Evolutionary conservation across 2,888 invertebrate genomes (phyloP).

Genomic region (Helleia helle): DNA sequence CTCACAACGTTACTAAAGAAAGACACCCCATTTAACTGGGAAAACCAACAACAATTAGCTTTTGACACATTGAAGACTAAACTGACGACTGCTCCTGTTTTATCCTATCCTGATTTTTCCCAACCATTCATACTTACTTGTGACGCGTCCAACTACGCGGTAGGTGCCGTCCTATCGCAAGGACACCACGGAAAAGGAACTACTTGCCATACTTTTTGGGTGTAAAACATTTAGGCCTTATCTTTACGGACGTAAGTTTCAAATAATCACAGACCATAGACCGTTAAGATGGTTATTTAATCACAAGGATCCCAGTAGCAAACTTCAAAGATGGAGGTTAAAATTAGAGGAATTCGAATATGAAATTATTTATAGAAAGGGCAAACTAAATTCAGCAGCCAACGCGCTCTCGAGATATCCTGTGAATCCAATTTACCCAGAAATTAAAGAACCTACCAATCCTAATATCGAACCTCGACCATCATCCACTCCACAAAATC

Average conservation of each 20-base stretch:
- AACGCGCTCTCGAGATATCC: slow-evolving; percentile 8
- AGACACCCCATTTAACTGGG: slow-evolving; percentile 5
- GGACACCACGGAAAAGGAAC: slow-evolving; percentile 18
- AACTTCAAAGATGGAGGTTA: slow-evolving; percentile 18
- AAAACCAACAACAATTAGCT: not conserved
- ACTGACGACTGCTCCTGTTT: no score
- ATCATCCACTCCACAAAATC: no score
- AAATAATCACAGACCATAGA: slow-evolving; percentile 20
- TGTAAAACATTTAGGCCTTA: slow-evolving; percentile 26
- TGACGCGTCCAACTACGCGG: slow-evolving; percentile 23
- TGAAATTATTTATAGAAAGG: slow-evolving; percentile 16
- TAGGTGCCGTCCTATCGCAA: slow-evolving; percentile 21
- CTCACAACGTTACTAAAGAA: slow-evolving; percentile 25
- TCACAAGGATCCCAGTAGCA: slow-evolving; percentile 18
- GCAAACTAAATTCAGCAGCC: slow-evolving; percentile 12
- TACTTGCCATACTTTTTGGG: slow-evolving; percentile 14
- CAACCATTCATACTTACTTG: no score
- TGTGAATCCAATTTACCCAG: no score
- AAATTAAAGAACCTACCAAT: no score
- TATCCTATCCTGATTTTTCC: no score
- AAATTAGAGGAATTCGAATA: slow-evolving; percentile 19
- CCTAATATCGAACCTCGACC: no score
- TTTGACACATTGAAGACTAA: no score
- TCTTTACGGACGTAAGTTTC: slow-evolving; percentile 23
- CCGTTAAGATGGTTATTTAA: slow-evolving; percentile 21